A percentile compares a stretch with the other conserved stretches of the same genome.
These are phyloP conservation scores for Drosophila funebris DNA, from an alignment of 1,140 invertebrate genomes.

Conservation along the genomic window DNA sequence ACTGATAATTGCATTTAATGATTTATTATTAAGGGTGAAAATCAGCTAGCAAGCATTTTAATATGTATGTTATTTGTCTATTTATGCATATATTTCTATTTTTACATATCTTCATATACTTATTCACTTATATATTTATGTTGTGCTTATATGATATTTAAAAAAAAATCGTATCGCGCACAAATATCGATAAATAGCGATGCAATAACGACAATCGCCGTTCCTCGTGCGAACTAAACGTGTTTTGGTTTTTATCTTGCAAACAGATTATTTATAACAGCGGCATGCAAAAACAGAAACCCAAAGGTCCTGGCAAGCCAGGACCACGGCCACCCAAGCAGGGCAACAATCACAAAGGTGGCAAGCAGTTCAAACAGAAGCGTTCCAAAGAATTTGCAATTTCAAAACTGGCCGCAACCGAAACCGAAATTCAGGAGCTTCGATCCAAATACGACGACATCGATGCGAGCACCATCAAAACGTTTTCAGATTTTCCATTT, in stretches of 20 bases:
- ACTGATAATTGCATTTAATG: too few relatives aligned
- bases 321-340: neutral
- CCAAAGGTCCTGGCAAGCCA: constrained; percentile 37
- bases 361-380: constrained; percentile 42
- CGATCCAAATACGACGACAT: constrained; percentile 86
- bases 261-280: constrained; percentile 7
- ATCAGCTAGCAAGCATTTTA: too few relatives aligned
- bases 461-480: constrained; percentile 84
- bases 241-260: constrained; percentile 7
- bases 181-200: neutral
- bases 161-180: neutral
- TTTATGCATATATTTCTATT: too few relatives aligned
- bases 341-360: neutral
- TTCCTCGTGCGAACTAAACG: constrained; percentile 32
- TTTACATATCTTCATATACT: too few relatives aligned
- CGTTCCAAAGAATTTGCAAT: constrained; percentile 25
- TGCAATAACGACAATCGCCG: neutral
- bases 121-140: too few relatives aligned
- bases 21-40: too few relatives aligned
- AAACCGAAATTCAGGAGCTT: constrained; percentile 87
- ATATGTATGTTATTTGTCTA: too few relatives aligned
- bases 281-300: constrained; percentile 56
- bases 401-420: constrained; percentile 83
- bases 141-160: neutral
- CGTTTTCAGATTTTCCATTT: constrained; percentile 92